Evolutionary conservation across 2,113 vertebrate species (phyloP), one percentile per base, ranked within the genome.

Genomic region (Cyanoramphus novaezelandiae): DNA sequence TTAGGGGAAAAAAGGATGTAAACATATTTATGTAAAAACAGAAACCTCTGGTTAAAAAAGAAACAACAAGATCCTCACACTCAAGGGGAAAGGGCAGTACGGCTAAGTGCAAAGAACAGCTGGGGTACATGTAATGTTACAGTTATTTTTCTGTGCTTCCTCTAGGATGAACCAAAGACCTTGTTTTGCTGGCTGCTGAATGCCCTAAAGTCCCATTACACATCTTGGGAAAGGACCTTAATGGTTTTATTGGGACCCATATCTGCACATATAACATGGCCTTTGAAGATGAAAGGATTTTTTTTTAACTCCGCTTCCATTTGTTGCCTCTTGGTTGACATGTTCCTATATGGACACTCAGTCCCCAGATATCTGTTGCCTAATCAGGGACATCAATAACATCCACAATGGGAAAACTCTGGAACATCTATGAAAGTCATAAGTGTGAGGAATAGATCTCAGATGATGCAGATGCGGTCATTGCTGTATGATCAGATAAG

Each of bases 401-500:
- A 52, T 96, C 67, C 50, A 96, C 92, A 90, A 93, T 79, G 92
- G 16, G 87, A 92, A 97, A 95, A 86, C 68, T 93, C 77, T 97
- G 97, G 85, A 97, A 95, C 83, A 63, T 92, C 96, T 97, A 96
- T 97, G 96, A 97, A 98, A 98, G 96, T 98, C 97, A 97, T 93
- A 95, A 95, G 95, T 97, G 94, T 96, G 96, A 97, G 78, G 78
- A 96, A 95, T 23, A 80, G 74, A 94, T 87, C 83, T 95, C 91
- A 93, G 95, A 88, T 72, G 82, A 95, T 90, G 92, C 82, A 90
- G 94, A 96, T 88, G 92, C 72, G 86, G 90, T 93, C 90, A 86
- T 59, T 86, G 93, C 85, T 95, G 97, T 96, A 96, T 79, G 93
- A 97, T 95, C 93, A 97, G 97, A 98, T 95, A 98, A 97, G 97